A percentile compares a stretch with the other conserved stretches of the same genome.
Conservation (phyloP, 2,113 vertebrate species). For the Xyrauchen texanus region DNA sequence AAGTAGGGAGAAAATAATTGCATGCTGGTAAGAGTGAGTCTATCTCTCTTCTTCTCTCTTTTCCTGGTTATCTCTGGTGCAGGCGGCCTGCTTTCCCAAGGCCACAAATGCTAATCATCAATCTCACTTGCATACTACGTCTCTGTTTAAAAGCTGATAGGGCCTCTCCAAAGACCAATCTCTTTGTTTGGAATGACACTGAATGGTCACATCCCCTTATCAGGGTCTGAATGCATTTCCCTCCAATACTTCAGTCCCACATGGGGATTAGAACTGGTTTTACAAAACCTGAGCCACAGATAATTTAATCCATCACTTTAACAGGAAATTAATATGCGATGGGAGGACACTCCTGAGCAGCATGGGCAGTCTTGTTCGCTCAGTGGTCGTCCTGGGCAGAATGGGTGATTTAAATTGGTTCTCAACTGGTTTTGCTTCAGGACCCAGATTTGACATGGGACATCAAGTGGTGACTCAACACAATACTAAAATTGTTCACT, state of each 20-base stretch:
- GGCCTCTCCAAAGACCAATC: constrained; percentile 72
- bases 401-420: no score
- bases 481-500: no score
- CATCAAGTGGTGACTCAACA: no score
- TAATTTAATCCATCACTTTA: constrained; percentile 99
- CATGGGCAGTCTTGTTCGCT: no score
- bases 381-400: no score
- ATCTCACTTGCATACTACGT: constrained; percentile 84
- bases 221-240: constrained; percentile 87
- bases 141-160: constrained; percentile 98
- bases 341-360: constrained; percentile 13
- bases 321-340: constrained; percentile 92
- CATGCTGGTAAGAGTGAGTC: background rate
- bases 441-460: no score
- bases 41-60: constrained; percentile 41
- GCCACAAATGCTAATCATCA: constrained; percentile 88
- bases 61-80: constrained; percentile 78
- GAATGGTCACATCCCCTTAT: constrained; percentile 84
- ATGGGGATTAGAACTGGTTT: constrained; percentile 79
- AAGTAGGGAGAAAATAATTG: constrained; percentile 36
- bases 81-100: constrained; percentile 74
- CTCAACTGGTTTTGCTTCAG: no score
- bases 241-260: constrained; percentile 74
- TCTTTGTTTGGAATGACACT: background rate
- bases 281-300: constrained; percentile 87